Conservation (phyloP, 2,113 vertebrate genomes). For the Leptocoma aspasia region DNA sequence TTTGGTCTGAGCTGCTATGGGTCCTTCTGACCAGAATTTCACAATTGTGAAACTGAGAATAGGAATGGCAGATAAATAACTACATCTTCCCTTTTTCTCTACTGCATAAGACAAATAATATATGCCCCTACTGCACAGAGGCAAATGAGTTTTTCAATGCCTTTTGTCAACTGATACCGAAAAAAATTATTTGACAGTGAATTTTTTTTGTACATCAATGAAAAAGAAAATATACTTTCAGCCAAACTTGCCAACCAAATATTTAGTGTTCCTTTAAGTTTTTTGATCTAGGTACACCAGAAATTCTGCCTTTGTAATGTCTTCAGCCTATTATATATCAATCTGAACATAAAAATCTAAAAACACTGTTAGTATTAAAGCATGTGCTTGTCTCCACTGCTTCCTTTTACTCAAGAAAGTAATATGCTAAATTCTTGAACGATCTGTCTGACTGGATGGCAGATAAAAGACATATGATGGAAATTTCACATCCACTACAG, state of each 20-base stretch:
- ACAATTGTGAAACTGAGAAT: neutral
- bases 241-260: neutral
- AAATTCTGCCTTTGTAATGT: neutral
- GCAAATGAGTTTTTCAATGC: neutral
- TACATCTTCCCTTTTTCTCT: neutral
- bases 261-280: neutral
- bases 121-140: too few relatives aligned
- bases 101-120: too few relatives aligned
- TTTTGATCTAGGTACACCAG: neutral
- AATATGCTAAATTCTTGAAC: neutral
- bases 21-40: neutral
- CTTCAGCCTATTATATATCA: neutral
- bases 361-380: neutral
- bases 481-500: neutral
- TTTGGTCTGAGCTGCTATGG: neutral
- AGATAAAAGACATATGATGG: neutral
- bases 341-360: neutral
- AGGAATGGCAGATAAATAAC: neutral
- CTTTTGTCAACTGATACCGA: neutral
- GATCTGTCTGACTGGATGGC: neutral
- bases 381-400: neutral
- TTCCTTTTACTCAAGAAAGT: neutral
- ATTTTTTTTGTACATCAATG: neutral
- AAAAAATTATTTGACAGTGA: neutral
- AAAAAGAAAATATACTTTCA: neutral